phyloP scores from a whole-genome alignment of 2,888 invertebrate species.

The Himalopsyche tibetana region DNA sequence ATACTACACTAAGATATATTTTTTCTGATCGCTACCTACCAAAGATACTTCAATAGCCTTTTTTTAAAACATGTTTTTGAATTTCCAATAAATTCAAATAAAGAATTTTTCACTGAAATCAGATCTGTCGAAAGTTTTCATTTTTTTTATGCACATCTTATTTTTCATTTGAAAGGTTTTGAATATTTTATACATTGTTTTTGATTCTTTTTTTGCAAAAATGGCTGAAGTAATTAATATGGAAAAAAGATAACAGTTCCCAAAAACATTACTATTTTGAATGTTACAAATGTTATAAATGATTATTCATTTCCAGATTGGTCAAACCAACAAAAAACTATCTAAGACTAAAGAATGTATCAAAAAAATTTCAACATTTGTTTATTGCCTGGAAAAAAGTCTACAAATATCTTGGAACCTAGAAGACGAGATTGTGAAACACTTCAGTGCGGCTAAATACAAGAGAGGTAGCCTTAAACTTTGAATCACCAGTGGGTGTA shows the following conservation, averaged over 20 bases:
- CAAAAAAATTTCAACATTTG: background rate
- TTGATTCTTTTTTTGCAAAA: background rate
- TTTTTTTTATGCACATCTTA: background rate
- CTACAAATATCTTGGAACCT: slow-evolving; percentile 8
- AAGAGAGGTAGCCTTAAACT: background rate
- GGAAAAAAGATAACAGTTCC: background rate
- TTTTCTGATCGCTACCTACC: too few relatives aligned
- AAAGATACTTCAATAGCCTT: too few relatives aligned
- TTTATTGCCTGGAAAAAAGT: slow-evolving; percentile 1
- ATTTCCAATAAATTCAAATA: too few relatives aligned
- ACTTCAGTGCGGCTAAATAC: background rate
- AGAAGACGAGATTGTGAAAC: background rate
- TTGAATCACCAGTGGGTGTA: too few relatives aligned
- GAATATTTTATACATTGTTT: too few relatives aligned
- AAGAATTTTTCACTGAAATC: background rate
- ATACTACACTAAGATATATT: too few relatives aligned
- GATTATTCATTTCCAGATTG: background rate
- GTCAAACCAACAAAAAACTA: background rate
- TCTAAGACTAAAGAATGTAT: slow-evolving; percentile 27
- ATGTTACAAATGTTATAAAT: background rate
- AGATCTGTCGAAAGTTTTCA: background rate
- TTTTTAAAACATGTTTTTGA: too few relatives aligned
- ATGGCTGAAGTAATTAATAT: background rate
- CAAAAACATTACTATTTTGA: background rate
- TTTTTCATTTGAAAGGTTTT: background rate